Percentiles rank a stretch among this genome's conserved stretches.
phyloP scores from a whole-genome alignment of 2,888 invertebrate species.

The Eristalis arbustorum region DNA sequence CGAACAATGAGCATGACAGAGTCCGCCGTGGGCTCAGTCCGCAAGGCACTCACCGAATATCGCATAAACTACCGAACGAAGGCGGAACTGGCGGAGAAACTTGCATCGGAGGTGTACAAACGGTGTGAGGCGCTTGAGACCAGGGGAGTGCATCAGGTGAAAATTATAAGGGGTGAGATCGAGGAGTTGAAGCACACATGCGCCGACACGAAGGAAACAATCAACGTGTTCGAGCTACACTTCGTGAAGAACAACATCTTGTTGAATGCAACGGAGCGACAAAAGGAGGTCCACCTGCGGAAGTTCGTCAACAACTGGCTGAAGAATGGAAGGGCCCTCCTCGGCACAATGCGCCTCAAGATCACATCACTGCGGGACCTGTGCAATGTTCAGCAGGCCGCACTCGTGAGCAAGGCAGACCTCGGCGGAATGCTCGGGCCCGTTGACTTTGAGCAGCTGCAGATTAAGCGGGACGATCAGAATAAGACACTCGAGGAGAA shows the following conservation, averaged over 20 bases:
- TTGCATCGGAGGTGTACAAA: constrained; percentile 75
- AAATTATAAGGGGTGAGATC: constrained; percentile 79
- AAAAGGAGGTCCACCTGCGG: constrained; percentile 76
- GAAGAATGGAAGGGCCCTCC: constrained; percentile 80
- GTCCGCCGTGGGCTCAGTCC: constrained; percentile 42
- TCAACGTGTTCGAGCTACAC: constrained; percentile 79
- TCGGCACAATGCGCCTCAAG: constrained; percentile 82
- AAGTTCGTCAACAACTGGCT: constrained; percentile 83
- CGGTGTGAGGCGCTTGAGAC: constrained; percentile 73
- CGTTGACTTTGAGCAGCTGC: constrained; percentile 83
- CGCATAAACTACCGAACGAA: constrained; percentile 76
- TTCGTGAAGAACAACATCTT: constrained; percentile 74
- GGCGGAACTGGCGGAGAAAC: constrained; percentile 77
- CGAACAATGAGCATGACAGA: constrained; percentile 69
- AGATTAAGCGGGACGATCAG: constrained; percentile 82
- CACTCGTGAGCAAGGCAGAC: constrained; percentile 80
- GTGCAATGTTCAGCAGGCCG: constrained; percentile 78
- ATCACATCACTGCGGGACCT: constrained; percentile 81
- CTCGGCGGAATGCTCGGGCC: constrained; percentile 82
- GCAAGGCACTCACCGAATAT: constrained; percentile 70
- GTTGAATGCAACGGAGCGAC: constrained; percentile 75
- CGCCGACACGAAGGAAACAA: constrained; percentile 80
- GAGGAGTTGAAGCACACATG: constrained; percentile 81
- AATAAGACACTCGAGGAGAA: constrained; percentile 81
- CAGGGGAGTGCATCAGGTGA: constrained; percentile 74